Base-by-base conservation (phyloP, 2,797 vertebrate genomes). In the Moxostoma hubbsi region DNA sequence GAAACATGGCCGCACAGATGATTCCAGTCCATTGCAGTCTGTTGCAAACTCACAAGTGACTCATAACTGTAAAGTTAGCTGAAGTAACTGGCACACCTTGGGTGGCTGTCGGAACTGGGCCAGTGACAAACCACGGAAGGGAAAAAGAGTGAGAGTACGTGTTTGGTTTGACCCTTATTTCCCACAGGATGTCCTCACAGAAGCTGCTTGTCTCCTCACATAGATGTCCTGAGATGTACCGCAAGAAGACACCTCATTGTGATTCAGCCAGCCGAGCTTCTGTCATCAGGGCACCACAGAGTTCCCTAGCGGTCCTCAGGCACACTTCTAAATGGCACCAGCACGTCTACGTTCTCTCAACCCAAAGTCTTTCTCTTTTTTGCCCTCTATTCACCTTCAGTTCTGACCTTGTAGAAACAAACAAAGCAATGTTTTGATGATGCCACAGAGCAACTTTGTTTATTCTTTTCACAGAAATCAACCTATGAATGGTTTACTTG, bases 161-260 rank as follows among this genome's bases (percentile, higher is more conserved):
- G 46, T 45, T 36, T 62, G 5, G 65, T 64, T 83, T 70, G 73
- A 57, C 57, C 50, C 81, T 58, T 82, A 61, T 81, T 50, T 84
- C 84, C 77, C 47, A 82, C 71, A 81, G 87, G 82, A 83, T 63
- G 64, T 80, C 88, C 88, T 87, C 85, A 86, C 83, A 88, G 87
- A 83, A 86, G 88, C 77, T 84, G 50, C 81, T 83, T 90, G 90
- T 92, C 92, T 90, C 81, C 83, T 92, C 83, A 79, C 79, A 86
- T 93, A 91, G 92, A 87, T 67, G 84, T 86, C 65, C 85, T 71
- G 83, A 86, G 83, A 70, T 58, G 79, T 77, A 73, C 81, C 77
- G 70, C 82, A 81, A 79, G 77, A 81, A 75, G 85, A 86, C 75
- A 83, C 75, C 84, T 86, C 83, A 87, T 86, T 51, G 16, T 90